These are phyloP conservation scores for Eristalis intricaria DNA, from an alignment of 2,888 invertebrate species.

Conservation along the genomic window DNA sequence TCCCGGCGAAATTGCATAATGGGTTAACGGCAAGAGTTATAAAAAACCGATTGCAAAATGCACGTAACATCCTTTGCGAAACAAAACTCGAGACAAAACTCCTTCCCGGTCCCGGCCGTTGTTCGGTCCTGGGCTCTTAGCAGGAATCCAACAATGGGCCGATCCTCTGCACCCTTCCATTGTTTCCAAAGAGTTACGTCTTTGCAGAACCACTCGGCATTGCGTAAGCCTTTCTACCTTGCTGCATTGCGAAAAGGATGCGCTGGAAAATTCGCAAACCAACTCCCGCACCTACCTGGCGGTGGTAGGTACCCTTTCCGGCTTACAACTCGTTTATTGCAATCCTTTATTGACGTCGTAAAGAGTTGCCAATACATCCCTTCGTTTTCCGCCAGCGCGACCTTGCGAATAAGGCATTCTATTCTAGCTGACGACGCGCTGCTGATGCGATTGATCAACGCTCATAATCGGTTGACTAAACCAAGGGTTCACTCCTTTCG, in stretches of 20 bases:
- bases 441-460: not conserved
- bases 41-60: conserved; percentile 27
- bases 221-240: conserved; percentile 59
- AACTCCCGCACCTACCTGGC: not conserved
- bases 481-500: not conserved
- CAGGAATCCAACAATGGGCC: conserved; percentile 4
- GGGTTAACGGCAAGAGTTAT: conserved; percentile 69
- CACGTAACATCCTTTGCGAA: conserved; percentile 9
- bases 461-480: not conserved
- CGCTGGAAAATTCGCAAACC: conserved; percentile 31
- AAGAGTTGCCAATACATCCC: conserved; percentile 38
- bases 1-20: conserved; percentile 41
- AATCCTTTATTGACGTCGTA: conserved; percentile 62
- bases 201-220: conserved; percentile 5
- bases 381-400: not conserved
- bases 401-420: not conserved
- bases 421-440: too few relatives aligned
- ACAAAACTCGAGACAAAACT: not conserved
- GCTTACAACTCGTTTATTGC: conserved; percentile 43
- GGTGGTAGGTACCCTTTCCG: not conserved
- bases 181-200: conserved; percentile 22
- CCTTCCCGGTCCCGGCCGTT: not conserved
- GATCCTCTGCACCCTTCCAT: conserved; percentile 29
- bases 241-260: conserved; percentile 14
- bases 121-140: not conserved